A percentile compares a stretch with the other conserved stretches of the same genome.
Evolutionary conservation across 2,888 invertebrate genomes (phyloP).

Genomic region (Diarsia dahlii): DNA sequence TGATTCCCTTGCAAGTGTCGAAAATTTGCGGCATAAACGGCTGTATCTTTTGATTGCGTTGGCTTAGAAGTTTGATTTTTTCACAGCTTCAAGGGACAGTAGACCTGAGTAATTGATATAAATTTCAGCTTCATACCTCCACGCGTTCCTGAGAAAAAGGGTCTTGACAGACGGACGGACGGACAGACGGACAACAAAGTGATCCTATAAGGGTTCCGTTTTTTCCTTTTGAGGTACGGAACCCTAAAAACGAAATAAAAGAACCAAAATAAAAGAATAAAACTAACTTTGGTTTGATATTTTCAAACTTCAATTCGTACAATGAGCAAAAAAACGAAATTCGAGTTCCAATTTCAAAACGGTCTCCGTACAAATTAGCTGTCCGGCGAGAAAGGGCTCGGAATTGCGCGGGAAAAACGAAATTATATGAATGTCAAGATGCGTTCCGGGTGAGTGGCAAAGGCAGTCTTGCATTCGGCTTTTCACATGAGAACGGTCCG

Average conservation of each 20-base stretch:
- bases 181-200: too few relatives aligned
- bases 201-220: too few relatives aligned
- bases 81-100: too few relatives aligned
- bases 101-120: too few relatives aligned
- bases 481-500: slow-evolving; percentile 25
- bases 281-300: background rate
- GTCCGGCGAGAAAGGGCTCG: slow-evolving; percentile 21
- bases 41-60: too few relatives aligned
- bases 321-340: background rate
- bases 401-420: slow-evolving; percentile 33
- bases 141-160: too few relatives aligned
- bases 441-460: slow-evolving; percentile 44
- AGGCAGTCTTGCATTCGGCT: slow-evolving; percentile 35
- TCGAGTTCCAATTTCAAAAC: slow-evolving; percentile 43
- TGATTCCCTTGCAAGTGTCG: too few relatives aligned
- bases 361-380: slow-evolving; percentile 20
- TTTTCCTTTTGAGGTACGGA: too few relatives aligned
- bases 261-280: background rate
- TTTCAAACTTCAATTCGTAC: slow-evolving; percentile 14
- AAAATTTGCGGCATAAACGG: too few relatives aligned
- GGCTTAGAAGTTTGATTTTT: too few relatives aligned
- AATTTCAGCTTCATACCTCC: too few relatives aligned
- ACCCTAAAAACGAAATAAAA: background rate
- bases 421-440: slow-evolving; percentile 60
- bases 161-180: too few relatives aligned